Evolutionary conservation across 2,888 invertebrate genomes (phyloP), one percentile per base, ranked within the genome.

Genomic region (Aspidiotus destructor): DNA sequence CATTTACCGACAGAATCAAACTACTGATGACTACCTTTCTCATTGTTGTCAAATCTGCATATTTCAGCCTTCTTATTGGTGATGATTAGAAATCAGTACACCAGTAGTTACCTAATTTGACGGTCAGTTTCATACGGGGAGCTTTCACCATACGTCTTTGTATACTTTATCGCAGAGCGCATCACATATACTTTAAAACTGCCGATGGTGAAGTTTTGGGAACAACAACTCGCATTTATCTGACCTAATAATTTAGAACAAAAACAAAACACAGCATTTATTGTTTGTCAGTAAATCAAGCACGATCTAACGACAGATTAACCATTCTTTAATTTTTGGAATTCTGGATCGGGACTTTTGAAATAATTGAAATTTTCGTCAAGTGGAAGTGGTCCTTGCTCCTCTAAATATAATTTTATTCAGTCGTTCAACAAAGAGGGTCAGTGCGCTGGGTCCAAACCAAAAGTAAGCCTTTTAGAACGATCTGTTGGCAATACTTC

Each of bases 261-360:
- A 65, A 62, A 72, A 70, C 69, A 71, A 62, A 71, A 71, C 60
- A 71, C 60, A 17, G 64, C 63, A 70, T 71, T 60, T 62, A n/a
- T 42, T 41, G 53, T 64, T 64, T 28, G 1, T 13, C 53, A 54
- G 41, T 65, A 65, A 41, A 65, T 28, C 48, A 65, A 44, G 42
- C 58, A 65, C 6, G 57, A 55, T 57, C 65, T 41, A 40, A 48
- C 41, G 40, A 28, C 48, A 44, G 57, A 41, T 57, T 65, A 15
- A 8, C 65, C 65, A 65, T 58, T 68, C 55, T 42, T 65, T 52
- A 68, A n/a, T 55, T 17, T 7, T 65, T 44, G 42, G 41, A 11
- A 44, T 67, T 44, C 28, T 41, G 58, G n/a, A 40, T 44, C 42
- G 58, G 48, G 48, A 28, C 54, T 52, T 48, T 11, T 67, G 48